A percentile compares a stretch with the other conserved stretches of the same genome.
Conservation (phyloP, 2,888 invertebrate genomes). For the Sarcophaga subvicina region DNA sequence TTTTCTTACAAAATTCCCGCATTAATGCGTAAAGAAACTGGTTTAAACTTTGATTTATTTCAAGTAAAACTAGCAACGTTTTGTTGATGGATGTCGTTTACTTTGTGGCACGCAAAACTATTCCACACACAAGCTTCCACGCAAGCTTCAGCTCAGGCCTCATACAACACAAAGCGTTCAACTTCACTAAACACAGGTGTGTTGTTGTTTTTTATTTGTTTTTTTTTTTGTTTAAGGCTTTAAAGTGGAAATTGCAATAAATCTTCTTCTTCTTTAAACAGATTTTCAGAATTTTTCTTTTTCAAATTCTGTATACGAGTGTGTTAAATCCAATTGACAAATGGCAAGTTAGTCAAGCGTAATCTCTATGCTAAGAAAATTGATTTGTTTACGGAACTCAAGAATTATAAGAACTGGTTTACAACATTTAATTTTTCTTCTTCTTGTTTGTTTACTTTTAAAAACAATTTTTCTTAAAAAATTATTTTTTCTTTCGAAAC, state of each 20-base stretch:
- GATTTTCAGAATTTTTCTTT: constrained; percentile 43
- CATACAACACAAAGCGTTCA: constrained; percentile 13
- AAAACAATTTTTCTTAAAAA: not conserved
- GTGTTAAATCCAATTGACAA: constrained; percentile 63
- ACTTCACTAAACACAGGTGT: constrained; percentile 58
- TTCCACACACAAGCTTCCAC: not conserved
- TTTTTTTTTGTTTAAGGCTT: not conserved
- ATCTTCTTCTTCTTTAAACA: constrained; percentile 1
- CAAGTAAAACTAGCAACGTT: not conserved
- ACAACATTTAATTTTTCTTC: not conserved
- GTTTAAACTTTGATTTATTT: constrained; percentile 19
- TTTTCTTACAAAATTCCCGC: constrained; percentile 3
- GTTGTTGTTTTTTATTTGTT: not conserved
- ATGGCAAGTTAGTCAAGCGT: constrained; percentile 60
- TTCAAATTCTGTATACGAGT: constrained; percentile 24
- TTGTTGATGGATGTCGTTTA: constrained; percentile 28
- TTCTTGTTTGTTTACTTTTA: not conserved
- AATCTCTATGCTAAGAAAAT: constrained; percentile 18
- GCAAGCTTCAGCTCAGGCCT: not conserved
- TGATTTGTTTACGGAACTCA: not conserved
- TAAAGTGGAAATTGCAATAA: constrained; percentile 7
- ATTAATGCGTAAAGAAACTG: constrained; percentile 25
- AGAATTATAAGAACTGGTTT: not conserved
- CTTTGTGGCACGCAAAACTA: constrained; percentile 1
- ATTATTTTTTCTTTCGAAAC: too few species aligned